phyloP scores from a whole-genome alignment of 2,888 invertebrate genomes.

The Lamellibrachia satsuma region DNA sequence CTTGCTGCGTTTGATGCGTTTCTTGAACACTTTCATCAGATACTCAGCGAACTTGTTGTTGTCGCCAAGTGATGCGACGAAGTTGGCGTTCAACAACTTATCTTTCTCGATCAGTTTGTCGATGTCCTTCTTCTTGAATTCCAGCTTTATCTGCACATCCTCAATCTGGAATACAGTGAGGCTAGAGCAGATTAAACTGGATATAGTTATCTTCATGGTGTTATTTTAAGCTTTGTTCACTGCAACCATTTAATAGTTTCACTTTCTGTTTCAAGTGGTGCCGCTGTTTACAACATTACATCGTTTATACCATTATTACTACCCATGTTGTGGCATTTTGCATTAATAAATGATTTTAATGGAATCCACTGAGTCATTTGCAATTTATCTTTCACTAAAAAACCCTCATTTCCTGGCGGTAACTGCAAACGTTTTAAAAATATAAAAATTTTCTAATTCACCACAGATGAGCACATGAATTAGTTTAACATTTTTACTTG shows the following conservation, averaged over 20 bases:
- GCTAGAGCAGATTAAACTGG: neutral
- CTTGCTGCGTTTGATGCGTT: slow-evolving; percentile 80
- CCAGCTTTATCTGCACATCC: slow-evolving; percentile 60
- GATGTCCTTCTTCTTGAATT: slow-evolving; percentile 65
- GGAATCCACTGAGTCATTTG: no score
- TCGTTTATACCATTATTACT: no score
- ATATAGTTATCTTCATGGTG: neutral
- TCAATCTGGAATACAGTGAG: slow-evolving; percentile 48
- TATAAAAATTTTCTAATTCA: no score
- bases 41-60: slow-evolving; percentile 82
- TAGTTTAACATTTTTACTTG: no score
- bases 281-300: no score
- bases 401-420: no score
- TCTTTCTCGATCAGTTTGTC: slow-evolving; percentile 63
- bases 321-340: no score
- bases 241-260: neutral
- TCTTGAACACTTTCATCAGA: slow-evolving; percentile 82
- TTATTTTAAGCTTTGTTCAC: neutral
- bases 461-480: no score
- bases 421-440: no score
- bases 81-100: slow-evolving; percentile 53
- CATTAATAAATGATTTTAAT: no score
- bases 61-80: slow-evolving; percentile 59
- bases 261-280: no score
- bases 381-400: no score